These are phyloP conservation scores for Eleginops maclovinus DNA, from an alignment of 2,113 vertebrate species.

Conservation along the genomic window DNA sequence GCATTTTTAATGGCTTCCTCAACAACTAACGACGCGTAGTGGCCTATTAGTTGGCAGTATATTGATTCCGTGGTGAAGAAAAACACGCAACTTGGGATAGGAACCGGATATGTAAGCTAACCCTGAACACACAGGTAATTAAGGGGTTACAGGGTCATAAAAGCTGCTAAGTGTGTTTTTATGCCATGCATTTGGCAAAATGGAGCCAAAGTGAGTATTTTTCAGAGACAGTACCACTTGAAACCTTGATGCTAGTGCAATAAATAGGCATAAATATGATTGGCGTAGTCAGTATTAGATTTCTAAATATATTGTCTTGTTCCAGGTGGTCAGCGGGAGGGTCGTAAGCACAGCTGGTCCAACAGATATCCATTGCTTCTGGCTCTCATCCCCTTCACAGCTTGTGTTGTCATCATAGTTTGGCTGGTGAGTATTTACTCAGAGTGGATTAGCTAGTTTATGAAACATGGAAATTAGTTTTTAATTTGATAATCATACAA, in stretches of 20 bases:
- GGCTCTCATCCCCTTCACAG: slow-evolving; percentile 66
- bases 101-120: slow-evolving; percentile 13
- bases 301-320: slow-evolving; percentile 43
- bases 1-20: slow-evolving; percentile 14
- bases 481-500: background rate
- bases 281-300: slow-evolving; percentile 13
- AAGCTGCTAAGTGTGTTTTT: background rate
- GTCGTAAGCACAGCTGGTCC: slow-evolving; percentile 51
- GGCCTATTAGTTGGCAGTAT: background rate
- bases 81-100: slow-evolving; percentile 12
- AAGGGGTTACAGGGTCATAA: no score
- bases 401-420: slow-evolving; percentile 61
- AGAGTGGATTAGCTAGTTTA: no score
- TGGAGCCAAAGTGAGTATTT: background rate
- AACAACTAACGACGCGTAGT: background rate
- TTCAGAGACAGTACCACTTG: background rate
- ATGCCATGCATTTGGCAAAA: background rate
- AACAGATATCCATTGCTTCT: slow-evolving; percentile 66
- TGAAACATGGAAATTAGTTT: background rate
- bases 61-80: slow-evolving; percentile 40
- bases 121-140: background rate
- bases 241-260: slow-evolving; percentile 2
- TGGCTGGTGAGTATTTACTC: slow-evolving; percentile 68
- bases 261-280: slow-evolving; percentile 6
- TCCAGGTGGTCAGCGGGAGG: slow-evolving; percentile 63